A percentile compares a stretch with the other conserved stretches of the same genome.
Evolutionary conservation across 2,888 invertebrate genomes (phyloP).

Genomic region (Synergus itoensis): DNA sequence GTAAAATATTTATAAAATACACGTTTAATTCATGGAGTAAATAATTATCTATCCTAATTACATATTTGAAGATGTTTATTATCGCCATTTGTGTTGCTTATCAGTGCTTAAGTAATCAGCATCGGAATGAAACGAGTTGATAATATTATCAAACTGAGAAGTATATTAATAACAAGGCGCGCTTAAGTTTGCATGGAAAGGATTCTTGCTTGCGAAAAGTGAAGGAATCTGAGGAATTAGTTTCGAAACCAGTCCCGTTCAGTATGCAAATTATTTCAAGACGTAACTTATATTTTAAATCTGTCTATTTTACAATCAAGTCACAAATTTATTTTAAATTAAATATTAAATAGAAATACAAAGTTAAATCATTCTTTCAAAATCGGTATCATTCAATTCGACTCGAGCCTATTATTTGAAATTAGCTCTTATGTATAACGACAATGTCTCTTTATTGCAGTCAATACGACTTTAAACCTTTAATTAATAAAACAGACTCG

Average conservation of each 20-base stretch:
- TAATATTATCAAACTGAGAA: not conserved
- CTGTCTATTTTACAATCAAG: not conserved
- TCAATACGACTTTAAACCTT: not conserved
- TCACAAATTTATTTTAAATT: not conserved
- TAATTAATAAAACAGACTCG: not conserved
- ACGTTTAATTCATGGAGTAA: too few relatives aligned
- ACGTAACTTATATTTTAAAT: not conserved
- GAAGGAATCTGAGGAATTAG: not conserved
- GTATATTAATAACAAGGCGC: not conserved
- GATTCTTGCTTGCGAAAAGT: not conserved
- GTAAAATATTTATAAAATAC: too few relatives aligned
- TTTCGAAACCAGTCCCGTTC: not conserved
- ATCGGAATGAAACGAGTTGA: not conserved
- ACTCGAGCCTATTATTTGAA: not conserved
- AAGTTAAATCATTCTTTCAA: too few relatives aligned
- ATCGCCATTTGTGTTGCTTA: not conserved
- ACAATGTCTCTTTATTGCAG: slow-evolving; percentile 7
- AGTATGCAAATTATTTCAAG: not conserved
- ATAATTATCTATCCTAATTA: not conserved
- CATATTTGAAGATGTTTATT: not conserved
- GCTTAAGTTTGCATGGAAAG: not conserved
- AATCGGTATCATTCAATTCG: not conserved
- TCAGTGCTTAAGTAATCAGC: not conserved
- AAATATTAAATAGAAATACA: not conserved
- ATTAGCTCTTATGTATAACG: not conserved